Evolutionary conservation across 2,888 invertebrate genomes (phyloP).

Genomic region (Amphipyra tragopoginis): DNA sequence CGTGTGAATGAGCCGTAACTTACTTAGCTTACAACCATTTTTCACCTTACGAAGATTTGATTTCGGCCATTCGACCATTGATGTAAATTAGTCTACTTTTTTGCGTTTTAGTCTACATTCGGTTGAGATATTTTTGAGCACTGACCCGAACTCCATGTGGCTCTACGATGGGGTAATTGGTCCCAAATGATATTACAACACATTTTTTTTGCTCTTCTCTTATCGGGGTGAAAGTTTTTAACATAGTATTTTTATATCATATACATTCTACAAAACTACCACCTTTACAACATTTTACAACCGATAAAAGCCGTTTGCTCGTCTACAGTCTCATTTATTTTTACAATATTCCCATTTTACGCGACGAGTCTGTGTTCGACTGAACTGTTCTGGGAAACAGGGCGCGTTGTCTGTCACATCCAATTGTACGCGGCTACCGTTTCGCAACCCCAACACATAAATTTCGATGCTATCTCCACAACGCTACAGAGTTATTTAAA

Average conservation of each 20-base stretch:
- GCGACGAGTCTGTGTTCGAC: conserved; percentile 62
- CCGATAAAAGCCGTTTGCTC: conserved; percentile 44
- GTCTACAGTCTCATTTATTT: conserved; percentile 61
- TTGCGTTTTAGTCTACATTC: too few species aligned
- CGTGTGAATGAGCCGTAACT: too few species aligned
- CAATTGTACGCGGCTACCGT: conserved; percentile 72
- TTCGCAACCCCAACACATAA: conserved; percentile 75
- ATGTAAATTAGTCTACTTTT: too few species aligned
- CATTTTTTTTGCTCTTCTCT: neutral
- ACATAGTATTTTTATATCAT: conserved; percentile 34
- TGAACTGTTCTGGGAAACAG: conserved; percentile 70
- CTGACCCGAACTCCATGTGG: too few species aligned
- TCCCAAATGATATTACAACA: neutral
- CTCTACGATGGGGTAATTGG: too few species aligned
- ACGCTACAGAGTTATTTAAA: conserved; percentile 72
- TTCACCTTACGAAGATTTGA: too few species aligned
- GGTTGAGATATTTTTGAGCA: too few species aligned
- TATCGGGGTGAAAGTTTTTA: conserved; percentile 1
- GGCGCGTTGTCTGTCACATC: conserved; percentile 75
- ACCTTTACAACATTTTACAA: conserved; percentile 34
- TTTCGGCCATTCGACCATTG: too few species aligned
- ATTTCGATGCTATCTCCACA: conserved; percentile 77
- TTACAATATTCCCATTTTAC: conserved; percentile 66
- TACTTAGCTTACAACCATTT: too few species aligned
- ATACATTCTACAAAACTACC: conserved; percentile 36